These are phyloP conservation scores for Brachionus sp. DNA, from an alignment of 1,140 invertebrate species.

Conservation along the genomic window DNA sequence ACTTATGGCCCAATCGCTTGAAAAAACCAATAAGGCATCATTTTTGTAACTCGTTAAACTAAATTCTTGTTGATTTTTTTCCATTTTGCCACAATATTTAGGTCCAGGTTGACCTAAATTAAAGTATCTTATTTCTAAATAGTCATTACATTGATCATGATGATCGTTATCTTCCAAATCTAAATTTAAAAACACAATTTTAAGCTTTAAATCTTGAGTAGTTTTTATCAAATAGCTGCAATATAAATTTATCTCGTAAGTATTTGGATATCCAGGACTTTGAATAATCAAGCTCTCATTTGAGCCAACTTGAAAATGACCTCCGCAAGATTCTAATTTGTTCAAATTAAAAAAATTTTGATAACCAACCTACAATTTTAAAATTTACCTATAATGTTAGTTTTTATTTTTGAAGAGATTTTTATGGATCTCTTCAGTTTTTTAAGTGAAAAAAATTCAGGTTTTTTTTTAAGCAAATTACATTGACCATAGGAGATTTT, in stretches of 20 bases:
- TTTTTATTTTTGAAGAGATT: neutral
- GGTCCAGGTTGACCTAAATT: constrained; percentile 40
- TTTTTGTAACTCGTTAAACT: constrained; percentile 23
- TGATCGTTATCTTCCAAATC: constrained; percentile 41
- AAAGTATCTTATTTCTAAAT: constrained; percentile 43
- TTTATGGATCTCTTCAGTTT: neutral
- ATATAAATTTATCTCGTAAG: constrained; percentile 9
- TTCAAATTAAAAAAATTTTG: neutral
- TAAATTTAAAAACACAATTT: neutral
- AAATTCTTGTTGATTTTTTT: constrained; percentile 1
- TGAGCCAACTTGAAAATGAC: neutral
- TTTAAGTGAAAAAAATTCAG: neutral
- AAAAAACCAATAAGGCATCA: constrained; percentile 7
- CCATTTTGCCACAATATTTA: constrained; percentile 42
- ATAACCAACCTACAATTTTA: neutral
- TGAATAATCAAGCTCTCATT: neutral
- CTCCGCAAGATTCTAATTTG: neutral
- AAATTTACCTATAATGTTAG: neutral
- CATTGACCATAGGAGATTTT: constrained; percentile 3
- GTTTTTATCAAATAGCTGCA: constrained; percentile 44
- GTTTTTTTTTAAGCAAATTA: neutral
- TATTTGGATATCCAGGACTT: constrained; percentile 20
- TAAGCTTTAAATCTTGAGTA: neutral
- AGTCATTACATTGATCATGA: constrained; percentile 35
- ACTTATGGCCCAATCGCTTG: constrained; percentile 26